Percentiles rank a stretch among this genome's conserved stretches.
Evolutionary conservation across 2,888 invertebrate species (phyloP).

Genomic region (Diplazon laetatorius): DNA sequence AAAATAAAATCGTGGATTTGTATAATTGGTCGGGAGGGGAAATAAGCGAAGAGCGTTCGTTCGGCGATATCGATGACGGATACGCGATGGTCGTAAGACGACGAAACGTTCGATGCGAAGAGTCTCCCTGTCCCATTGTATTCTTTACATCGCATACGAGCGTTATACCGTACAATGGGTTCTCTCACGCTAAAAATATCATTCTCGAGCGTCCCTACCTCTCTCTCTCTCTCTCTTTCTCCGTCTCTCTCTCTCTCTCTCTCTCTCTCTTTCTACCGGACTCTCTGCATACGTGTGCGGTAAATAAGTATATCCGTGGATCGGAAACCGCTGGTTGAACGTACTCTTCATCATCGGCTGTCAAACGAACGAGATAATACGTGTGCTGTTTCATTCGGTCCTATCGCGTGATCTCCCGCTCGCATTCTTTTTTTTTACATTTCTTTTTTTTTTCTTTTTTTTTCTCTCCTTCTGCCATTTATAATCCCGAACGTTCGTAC

Average conservation of each 20-base stretch:
- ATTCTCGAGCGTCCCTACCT: neutral
- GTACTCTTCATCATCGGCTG: slow-evolving; percentile 44
- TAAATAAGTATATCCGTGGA: slow-evolving; percentile 16
- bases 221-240: slow-evolving; percentile 6
- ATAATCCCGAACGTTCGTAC: slow-evolving; percentile 21
- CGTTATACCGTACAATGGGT: slow-evolving; percentile 30
- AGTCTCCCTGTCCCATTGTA: slow-evolving; percentile 23
- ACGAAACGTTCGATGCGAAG: slow-evolving; percentile 13
- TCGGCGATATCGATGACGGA: slow-evolving; percentile 19
- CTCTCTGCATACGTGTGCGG: neutral
- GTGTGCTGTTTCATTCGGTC: slow-evolving; percentile 25
- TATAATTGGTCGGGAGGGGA: slow-evolving; percentile 35
- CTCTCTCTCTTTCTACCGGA: neutral
- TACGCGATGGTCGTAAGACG: neutral
- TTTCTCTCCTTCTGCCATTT: slow-evolving; percentile 7
- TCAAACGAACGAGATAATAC: slow-evolving; percentile 44
- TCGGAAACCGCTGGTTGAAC: slow-evolving; percentile 43
- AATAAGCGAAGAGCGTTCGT: neutral
- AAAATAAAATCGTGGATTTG: slow-evolving; percentile 11
- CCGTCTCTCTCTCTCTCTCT: slow-evolving; percentile 3
- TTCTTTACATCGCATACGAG: slow-evolving; percentile 14
- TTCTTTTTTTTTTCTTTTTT: neutral
- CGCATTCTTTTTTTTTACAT: neutral
- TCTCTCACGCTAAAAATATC: slow-evolving; percentile 51
- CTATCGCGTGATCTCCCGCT: slow-evolving; percentile 43